Base-by-base conservation (phyloP, 2,797 vertebrate species). In the Myotis daubentonii region DNA sequence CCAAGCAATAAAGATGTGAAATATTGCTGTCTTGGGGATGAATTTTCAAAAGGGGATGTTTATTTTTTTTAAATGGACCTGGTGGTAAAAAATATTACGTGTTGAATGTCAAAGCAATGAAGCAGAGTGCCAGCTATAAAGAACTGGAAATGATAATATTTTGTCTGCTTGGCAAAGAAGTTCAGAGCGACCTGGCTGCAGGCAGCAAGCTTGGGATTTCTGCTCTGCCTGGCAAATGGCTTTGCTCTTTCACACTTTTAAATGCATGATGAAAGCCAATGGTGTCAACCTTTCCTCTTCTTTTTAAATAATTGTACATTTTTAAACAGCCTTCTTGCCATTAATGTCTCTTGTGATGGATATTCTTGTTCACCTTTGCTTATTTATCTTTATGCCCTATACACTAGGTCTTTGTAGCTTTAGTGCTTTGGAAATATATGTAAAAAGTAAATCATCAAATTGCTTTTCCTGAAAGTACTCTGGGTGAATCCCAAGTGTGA, bases 171-270 rank as follows among this genome's bases (percentile, higher is more conserved):
- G 38, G 65, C 38, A 65, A 81, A 72, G 49, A 17, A 74, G 33
- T 75, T 16, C 36, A 85, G 72, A 75, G 78, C 51, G 76, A 57
- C 17, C 72, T 30, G 51, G 84, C 36, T 51, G 23, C 10, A 19
- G 65, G 36, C 11, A 38, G 49, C 66, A 49, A 28, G n/a, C 13
- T 72, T 2, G 0, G 3, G 33, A 87, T 87, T 55, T 91, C 80
- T 44, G 68, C 89, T 96, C 93, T 89, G 71, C 68, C 83, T 86
- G 82, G 93, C 71, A 91, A 89, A 94, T 72, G 33, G 72, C 55
- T 70, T 85, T 89, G 65, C 74, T 95, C 89, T 71, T 87, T 75
- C 74, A 65, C 82, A 93, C 71, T 97, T 78, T 55, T 25, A 75
- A 85, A 65, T 80, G 86, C 57, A 82, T 11, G 70, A 80, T 53